These are phyloP conservation scores for Varroa destructor DNA, from an alignment of 1,140 invertebrate genomes.

Conservation along the genomic window DNA sequence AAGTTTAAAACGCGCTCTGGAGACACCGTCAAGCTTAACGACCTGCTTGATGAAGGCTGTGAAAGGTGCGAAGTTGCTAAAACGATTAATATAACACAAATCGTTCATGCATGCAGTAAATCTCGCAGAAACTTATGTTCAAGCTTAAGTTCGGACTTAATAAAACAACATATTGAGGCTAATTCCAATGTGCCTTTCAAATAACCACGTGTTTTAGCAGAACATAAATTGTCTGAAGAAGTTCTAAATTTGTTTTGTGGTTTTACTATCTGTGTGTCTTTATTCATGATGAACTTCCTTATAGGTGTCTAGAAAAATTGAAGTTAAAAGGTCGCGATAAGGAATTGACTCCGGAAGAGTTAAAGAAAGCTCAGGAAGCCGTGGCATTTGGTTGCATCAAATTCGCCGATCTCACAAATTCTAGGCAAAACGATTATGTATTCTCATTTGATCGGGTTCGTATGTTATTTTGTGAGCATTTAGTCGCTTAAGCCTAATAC, in stretches of 20 bases:
- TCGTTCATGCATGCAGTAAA: background rate
- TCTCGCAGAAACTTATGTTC: background rate
- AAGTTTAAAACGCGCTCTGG: conserved; percentile 98
- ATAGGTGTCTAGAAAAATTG: conserved; percentile 5
- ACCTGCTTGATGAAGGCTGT: conserved; percentile 80
- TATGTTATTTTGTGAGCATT: background rate
- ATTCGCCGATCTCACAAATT: conserved; percentile 90
- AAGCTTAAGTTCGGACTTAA: background rate
- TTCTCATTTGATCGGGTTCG: conserved; percentile 89
- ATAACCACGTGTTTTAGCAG: no score
- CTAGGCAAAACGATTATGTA: conserved; percentile 83
- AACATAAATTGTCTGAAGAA: no score
- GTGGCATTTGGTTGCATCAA: conserved; percentile 97
- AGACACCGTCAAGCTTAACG: conserved; percentile 75
- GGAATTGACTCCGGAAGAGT: conserved; percentile 65
- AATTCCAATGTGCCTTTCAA: no score
- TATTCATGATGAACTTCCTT: background rate
- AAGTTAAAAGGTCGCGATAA: conserved; percentile 46
- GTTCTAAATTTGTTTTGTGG: no score
- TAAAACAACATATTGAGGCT: no score
- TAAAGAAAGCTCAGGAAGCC: conserved; percentile 68
- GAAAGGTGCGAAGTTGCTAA: conserved; percentile 30
- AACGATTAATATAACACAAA: background rate
- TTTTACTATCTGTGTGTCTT: no score
- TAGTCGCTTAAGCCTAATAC: no score